Conservation (phyloP, 1,140 invertebrate genomes). For the Caenorhabditis remanei region DNA sequence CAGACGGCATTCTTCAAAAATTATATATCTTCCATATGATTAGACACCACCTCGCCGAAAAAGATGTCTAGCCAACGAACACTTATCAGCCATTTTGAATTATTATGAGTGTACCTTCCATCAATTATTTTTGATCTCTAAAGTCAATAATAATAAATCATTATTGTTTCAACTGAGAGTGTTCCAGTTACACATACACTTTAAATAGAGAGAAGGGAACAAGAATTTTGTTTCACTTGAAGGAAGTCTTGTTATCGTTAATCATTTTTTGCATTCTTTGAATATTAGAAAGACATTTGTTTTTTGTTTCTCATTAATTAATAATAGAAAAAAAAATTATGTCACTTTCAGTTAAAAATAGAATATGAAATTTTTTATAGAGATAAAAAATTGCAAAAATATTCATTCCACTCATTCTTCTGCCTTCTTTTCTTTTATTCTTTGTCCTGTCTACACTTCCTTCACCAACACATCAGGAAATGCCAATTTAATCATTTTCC, state of each 20-base stretch:
- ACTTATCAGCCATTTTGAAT: too few species aligned
- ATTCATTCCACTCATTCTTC: background rate
- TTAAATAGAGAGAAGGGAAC: background rate
- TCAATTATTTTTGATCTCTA: slow-evolving; percentile 14
- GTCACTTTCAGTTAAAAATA: slow-evolving; percentile 3
- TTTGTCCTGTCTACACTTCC: background rate
- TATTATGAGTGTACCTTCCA: background rate
- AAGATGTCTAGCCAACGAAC: background rate
- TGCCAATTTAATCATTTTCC: slow-evolving; percentile 29
- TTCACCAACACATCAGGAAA: slow-evolving; percentile 21
- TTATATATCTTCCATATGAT: too few species aligned
- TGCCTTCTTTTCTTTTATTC: background rate
- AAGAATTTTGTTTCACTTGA: background rate
- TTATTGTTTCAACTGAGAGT: slow-evolving; percentile 20
- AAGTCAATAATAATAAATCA: slow-evolving; percentile 39
- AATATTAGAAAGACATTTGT: background rate
- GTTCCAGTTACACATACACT: slow-evolving; percentile 33
- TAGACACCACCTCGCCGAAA: background rate
- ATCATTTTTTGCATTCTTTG: slow-evolving; percentile 2
- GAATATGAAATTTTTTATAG: background rate
- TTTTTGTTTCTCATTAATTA: too few species aligned
- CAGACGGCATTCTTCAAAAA: too few species aligned
- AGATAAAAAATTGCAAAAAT: background rate
- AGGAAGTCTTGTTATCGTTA: background rate
- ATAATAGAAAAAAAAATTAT: background rate